Percentiles rank a stretch among this genome's conserved stretches.
Evolutionary conservation across 2,113 vertebrate genomes (phyloP).

Genomic region (Centropus unirufus): DNA sequence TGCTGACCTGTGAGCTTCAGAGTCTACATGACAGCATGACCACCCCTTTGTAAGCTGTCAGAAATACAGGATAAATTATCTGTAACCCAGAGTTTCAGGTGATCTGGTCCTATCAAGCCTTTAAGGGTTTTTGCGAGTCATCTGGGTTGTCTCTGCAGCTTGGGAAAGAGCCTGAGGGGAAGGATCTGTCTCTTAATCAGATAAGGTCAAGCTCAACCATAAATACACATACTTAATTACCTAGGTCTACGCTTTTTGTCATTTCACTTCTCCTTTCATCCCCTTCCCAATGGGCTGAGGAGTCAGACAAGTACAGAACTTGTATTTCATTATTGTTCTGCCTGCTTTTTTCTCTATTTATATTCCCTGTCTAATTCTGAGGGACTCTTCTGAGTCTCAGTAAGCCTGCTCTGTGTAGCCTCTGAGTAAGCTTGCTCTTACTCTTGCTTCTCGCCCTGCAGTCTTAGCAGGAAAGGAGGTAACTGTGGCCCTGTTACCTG

Average conservation of each 20-base stretch:
- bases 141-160: neutral
- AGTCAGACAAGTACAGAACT: neutral
- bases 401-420: neutral
- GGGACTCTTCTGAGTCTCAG: neutral
- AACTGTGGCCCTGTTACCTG: neutral
- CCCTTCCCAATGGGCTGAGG: neutral
- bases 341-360: accelerated
- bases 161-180: neutral
- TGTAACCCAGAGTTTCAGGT: neutral
- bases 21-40: neutral
- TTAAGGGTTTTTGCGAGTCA: neutral
- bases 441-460: too few species aligned
- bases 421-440: too few species aligned
- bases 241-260: neutral
- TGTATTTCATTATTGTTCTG: neutral
- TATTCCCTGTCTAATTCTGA: neutral
- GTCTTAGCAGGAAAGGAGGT: neutral
- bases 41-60: accelerated
- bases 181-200: slow-evolving; percentile 11
- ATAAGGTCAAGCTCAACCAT: slow-evolving; percentile 29
- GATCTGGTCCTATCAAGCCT: neutral
- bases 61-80: neutral
- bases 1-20: neutral
- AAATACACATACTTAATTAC: neutral
- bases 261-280: neutral